These are phyloP conservation scores for Zaprionus davidi DNA, from an alignment of 1,140 invertebrate genomes.

Conservation along the genomic window DNA sequence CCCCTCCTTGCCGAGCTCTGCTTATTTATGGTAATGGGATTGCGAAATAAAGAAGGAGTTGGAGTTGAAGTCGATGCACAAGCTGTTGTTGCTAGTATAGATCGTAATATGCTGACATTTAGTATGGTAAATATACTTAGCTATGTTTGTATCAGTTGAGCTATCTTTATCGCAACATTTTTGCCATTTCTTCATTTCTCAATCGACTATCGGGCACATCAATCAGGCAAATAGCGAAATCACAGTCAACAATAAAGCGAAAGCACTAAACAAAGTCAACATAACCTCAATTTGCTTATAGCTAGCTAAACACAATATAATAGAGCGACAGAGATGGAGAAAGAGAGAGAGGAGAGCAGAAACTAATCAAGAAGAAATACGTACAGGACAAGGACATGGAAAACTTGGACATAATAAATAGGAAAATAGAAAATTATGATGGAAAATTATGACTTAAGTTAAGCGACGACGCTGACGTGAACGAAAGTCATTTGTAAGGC, in stretches of 20 bases:
- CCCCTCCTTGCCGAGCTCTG: neutral
- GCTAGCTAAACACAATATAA: constrained; percentile 49
- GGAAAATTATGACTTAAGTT: constrained; percentile 72
- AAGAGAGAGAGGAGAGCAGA: constrained; percentile 4
- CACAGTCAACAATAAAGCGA: constrained; percentile 46
- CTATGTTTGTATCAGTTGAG: neutral
- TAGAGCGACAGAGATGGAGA: constrained; percentile 9
- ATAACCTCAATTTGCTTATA: constrained; percentile 67
- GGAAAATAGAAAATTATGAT: constrained; percentile 67
- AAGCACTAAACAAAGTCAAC: constrained; percentile 68
- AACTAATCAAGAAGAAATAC: constrained; percentile 61
- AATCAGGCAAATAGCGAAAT: constrained; percentile 59
- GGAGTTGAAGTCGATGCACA: neutral
- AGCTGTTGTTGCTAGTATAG: neutral
- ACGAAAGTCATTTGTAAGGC: constrained; percentile 69
- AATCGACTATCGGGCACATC: constrained; percentile 50
- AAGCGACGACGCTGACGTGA: constrained; percentile 60
- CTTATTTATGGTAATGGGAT: constrained; percentile 37
- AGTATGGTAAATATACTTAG: neutral
- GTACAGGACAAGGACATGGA: constrained; percentile 47
- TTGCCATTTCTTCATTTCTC: neutral
- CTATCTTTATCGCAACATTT: neutral
- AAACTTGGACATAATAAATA: constrained; percentile 63
- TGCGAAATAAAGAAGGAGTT: constrained; percentile 41
- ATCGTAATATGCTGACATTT: constrained; percentile 1